Evolutionary conservation across 1,140 invertebrate genomes (phyloP).

Genomic region (Hylaeus volcanicus): DNA sequence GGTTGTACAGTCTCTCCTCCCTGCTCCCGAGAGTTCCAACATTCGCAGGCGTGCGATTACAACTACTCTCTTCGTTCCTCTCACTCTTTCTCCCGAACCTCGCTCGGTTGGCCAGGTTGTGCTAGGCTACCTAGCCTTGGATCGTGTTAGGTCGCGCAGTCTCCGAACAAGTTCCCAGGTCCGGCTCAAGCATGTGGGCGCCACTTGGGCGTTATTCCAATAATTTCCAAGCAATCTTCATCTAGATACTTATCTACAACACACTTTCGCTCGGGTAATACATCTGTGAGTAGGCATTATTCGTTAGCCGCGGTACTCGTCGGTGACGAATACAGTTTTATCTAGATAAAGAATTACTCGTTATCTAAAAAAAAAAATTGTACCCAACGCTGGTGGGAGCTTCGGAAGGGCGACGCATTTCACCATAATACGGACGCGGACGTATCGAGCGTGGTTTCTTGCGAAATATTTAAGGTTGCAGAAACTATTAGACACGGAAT

Average conservation of each 20-base stretch:
- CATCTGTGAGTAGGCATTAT: too few species aligned
- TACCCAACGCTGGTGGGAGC: too few species aligned
- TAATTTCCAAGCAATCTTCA: too few species aligned
- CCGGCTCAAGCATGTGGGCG: constrained; percentile 31
- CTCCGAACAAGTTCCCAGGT: constrained; percentile 49
- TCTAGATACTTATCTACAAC: too few species aligned
- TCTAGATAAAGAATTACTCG: too few species aligned
- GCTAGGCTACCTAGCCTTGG: constrained; percentile 69
- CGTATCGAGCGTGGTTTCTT: constrained; percentile 33
- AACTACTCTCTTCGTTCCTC: constrained; percentile 36
- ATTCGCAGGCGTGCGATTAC: constrained; percentile 23
- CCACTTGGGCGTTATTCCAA: background rate
- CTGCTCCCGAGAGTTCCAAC: constrained; percentile 40
- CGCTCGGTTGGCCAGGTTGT: constrained; percentile 30
- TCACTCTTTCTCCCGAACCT: constrained; percentile 13
- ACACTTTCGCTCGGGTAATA: too few species aligned
- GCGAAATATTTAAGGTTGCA: constrained; percentile 4
- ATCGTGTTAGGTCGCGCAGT: constrained; percentile 67
- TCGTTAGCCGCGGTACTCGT: too few species aligned
- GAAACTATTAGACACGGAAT: background rate
- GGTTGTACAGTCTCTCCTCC: constrained; percentile 35
- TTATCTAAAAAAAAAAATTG: too few species aligned
- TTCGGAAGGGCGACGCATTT: constrained; percentile 26
- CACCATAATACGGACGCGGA: constrained; percentile 22
- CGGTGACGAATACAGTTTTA: too few species aligned